Evolutionary conservation across 2,888 invertebrate species (phyloP).

Genomic region (Cinara cedri): DNA sequence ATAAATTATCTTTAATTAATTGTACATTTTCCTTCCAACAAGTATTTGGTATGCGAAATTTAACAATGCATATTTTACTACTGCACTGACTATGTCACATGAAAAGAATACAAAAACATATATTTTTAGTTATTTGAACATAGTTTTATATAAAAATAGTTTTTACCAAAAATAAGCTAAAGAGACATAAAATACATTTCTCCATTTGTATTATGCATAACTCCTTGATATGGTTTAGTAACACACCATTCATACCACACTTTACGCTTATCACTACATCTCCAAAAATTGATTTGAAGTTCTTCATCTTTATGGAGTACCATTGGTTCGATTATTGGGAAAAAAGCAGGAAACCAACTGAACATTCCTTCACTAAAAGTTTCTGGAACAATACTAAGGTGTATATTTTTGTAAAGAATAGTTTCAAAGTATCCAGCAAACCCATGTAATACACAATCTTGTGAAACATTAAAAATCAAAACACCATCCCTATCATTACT

Average conservation of each 20-base stretch:
- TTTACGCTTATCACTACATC: slow-evolving; percentile 76
- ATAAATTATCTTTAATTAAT: neutral
- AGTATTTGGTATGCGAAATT: neutral
- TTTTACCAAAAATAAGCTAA: neutral
- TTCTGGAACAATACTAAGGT: slow-evolving; percentile 86
- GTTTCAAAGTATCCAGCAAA: slow-evolving; percentile 96
- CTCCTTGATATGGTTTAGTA: slow-evolving; percentile 68
- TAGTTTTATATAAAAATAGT: neutral
- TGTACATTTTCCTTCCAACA: neutral
- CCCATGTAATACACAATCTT: slow-evolving; percentile 86
- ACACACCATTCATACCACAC: slow-evolving; percentile 98
- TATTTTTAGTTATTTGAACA: neutral
- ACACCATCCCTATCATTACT: slow-evolving; percentile 65
- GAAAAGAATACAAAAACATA: neutral
- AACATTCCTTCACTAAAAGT: slow-evolving; percentile 92
- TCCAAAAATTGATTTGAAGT: slow-evolving; percentile 86
- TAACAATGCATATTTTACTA: neutral
- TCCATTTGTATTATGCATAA: slow-evolving; percentile 76
- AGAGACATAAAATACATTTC: slow-evolving; percentile 71
- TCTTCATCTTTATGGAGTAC: slow-evolving; percentile 73
- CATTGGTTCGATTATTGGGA: slow-evolving; percentile 70
- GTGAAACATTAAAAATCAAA: slow-evolving; percentile 72
- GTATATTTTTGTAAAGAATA: slow-evolving; percentile 82
- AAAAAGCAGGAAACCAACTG: slow-evolving; percentile 97
- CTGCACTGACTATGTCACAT: too few species aligned